These are phyloP conservation scores for Gouania willdenowi DNA, from an alignment of 2,797 vertebrate genomes.

Conservation along the genomic window DNA sequence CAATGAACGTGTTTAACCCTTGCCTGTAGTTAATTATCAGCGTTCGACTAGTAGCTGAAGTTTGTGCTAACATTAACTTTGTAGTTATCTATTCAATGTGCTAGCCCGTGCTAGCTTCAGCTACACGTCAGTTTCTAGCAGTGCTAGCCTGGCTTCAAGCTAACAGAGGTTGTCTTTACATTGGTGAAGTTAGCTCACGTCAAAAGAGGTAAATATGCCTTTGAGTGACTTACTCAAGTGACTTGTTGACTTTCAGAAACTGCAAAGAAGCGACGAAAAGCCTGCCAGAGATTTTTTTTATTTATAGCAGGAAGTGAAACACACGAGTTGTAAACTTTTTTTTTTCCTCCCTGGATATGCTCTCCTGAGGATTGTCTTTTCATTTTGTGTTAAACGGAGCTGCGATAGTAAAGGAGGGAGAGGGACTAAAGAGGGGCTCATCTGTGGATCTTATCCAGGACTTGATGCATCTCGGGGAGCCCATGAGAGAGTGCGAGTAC, in stretches of 20 bases:
- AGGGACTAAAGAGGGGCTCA: constrained; percentile 45
- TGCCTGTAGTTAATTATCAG: too few species aligned
- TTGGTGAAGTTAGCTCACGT: constrained; percentile 10
- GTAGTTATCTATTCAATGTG: constrained; percentile 23
- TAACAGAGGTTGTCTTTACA: constrained; percentile 19
- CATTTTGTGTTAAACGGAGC: too few species aligned
- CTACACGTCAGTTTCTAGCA: constrained; percentile 13
- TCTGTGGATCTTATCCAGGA: constrained; percentile 40
- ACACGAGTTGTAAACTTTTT: constrained; percentile 24
- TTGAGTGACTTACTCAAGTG: too few species aligned
- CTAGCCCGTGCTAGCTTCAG: constrained; percentile 55
- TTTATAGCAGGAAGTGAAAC: constrained; percentile 30
- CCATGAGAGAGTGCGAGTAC: constrained; percentile 96
- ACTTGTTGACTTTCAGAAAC: too few species aligned
- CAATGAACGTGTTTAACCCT: too few species aligned
- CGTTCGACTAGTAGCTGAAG: too few species aligned
- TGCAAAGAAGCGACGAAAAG: too few species aligned
- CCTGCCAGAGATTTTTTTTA: neutral
- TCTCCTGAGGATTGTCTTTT: constrained; percentile 7
- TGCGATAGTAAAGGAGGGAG: too few species aligned
- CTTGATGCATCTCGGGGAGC: constrained; percentile 92
- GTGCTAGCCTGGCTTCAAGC: constrained; percentile 36
- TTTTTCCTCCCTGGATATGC: neutral
- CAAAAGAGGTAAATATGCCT: neutral
- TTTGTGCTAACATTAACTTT: constrained; percentile 23